Evolutionary conservation across 1,140 invertebrate genomes (phyloP).

Genomic region (Bicyclus anynana): DNA sequence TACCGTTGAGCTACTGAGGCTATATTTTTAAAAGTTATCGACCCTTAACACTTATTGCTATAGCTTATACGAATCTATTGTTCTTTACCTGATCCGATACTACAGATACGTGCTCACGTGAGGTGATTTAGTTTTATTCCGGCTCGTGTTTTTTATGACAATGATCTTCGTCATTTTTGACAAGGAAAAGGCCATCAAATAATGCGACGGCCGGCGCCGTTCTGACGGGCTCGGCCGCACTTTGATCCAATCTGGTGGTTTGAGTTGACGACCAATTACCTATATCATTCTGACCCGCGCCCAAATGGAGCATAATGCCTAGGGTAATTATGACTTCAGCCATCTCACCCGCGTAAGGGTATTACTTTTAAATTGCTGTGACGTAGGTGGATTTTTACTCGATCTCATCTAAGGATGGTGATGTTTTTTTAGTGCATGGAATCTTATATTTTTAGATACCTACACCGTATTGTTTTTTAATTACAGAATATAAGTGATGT

Average conservation of each 20-base stretch:
- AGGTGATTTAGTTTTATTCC: constrained; percentile 61
- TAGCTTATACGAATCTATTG: too few relatives aligned
- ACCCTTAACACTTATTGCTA: too few relatives aligned
- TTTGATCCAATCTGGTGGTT: constrained; percentile 65
- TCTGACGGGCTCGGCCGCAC: constrained; percentile 52
- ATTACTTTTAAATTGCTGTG: constrained; percentile 56
- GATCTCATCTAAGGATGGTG: too few relatives aligned
- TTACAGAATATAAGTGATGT: too few relatives aligned
- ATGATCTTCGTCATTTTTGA: constrained; percentile 74
- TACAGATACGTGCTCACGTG: constrained; percentile 56
- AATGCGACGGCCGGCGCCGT: constrained; percentile 68
- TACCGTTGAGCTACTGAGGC: too few relatives aligned
- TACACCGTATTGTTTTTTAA: too few relatives aligned
- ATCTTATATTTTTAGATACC: too few relatives aligned
- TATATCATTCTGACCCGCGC: constrained; percentile 67
- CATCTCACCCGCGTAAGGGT: constrained; percentile 35
- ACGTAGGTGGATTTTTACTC: constrained; percentile 5
- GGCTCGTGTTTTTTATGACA: constrained; percentile 64
- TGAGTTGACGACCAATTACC: constrained; percentile 72
- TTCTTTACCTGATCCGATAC: constrained; percentile 48
- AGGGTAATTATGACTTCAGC: constrained; percentile 70
- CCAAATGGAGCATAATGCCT: constrained; percentile 74
- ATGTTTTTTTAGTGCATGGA: too few relatives aligned
- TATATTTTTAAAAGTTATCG: too few relatives aligned
- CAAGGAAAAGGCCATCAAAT: constrained; percentile 77